phyloP scores from a whole-genome alignment of 2,888 invertebrate species.

The Cheilosia grossa region DNA sequence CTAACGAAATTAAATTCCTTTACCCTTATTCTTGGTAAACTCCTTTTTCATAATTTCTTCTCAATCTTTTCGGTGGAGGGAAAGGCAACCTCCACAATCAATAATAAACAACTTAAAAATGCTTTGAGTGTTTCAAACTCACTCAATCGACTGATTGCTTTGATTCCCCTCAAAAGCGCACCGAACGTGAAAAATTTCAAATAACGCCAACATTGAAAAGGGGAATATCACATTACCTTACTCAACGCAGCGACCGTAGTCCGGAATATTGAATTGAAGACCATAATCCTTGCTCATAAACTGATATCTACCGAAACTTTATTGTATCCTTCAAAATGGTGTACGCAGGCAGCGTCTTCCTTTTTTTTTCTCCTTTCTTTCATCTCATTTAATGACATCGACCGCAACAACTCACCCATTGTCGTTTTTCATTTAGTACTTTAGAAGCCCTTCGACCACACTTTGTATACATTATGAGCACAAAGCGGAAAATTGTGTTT shows the following conservation, averaged over 20 bases:
- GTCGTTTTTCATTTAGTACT: slow-evolving; percentile 44
- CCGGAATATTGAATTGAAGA: slow-evolving; percentile 37
- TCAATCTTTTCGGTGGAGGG: neutral
- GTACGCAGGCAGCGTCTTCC: slow-evolving; percentile 26
- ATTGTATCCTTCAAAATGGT: slow-evolving; percentile 52
- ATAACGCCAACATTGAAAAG: slow-evolving; percentile 49
- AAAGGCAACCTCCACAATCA: neutral
- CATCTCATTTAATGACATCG: neutral
- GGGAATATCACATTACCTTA: slow-evolving; percentile 11
- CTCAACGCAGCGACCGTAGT: neutral
- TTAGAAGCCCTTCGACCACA: slow-evolving; percentile 44
- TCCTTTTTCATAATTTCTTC: slow-evolving; percentile 20
- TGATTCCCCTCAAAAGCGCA: slow-evolving; percentile 42
- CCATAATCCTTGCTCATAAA: slow-evolving; percentile 52
- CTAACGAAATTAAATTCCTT: slow-evolving; percentile 44
- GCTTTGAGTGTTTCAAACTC: slow-evolving; percentile 39
- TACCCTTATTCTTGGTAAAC: neutral
- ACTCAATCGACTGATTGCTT: slow-evolving; percentile 71
- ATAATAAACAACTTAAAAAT: slow-evolving; percentile 25
- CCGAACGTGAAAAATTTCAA: slow-evolving; percentile 65
- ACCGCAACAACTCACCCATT: neutral
- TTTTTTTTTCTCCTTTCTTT: slow-evolving; percentile 8
- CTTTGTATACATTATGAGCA: slow-evolving; percentile 64
- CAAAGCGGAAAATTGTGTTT: slow-evolving; percentile 71
- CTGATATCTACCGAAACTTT: slow-evolving; percentile 58